Base-by-base conservation (phyloP, 2,113 vertebrate genomes). In the Isichthys henryi region DNA sequence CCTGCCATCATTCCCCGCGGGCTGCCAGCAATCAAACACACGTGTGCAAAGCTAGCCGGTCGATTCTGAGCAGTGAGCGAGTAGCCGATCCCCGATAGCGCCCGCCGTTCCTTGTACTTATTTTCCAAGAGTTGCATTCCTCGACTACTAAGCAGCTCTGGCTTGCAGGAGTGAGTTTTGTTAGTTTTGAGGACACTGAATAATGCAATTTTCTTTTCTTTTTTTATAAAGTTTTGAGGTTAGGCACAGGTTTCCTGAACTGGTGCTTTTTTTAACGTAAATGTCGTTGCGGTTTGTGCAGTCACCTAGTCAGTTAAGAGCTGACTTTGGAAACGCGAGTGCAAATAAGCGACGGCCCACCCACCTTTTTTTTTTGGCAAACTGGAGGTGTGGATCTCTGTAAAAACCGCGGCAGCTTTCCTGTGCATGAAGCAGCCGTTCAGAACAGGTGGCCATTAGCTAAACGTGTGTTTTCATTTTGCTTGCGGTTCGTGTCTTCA, bases 21-120 rank as follows among this genome's bases (percentile, higher is more conserved):
- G 49, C 90, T 62, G 27, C 23, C 2, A 39, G 19, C 35, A 89
- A 84, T 87, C 27, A 89, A 82, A 87, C 90, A 88, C 88, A 88
- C 87, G 88, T 66, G 49, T 17, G n/a, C 62, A 83, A 77, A 11
- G 52, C 39, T n/a, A 46, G 6, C 77, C 17, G 39, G 39, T 23
- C 5, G 49, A 45, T 62, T 89, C 31, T 21, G 21, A 46, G 1
- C 45, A 62, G 56, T 9, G 58, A 66, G n/a, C n/a, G 62, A 23
- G 7, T 70, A 88, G 66, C 62, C 27, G 53, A 23, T 66, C 35
- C 77, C 15, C 7, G 0, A 48, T 3, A 49, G 7, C 35, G n/a
- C 17, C 15, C 0, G 39, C 35, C 8, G 0, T 11, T 84, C 48
- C 0, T 48, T 13, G 2, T 82, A 43, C 39, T 21, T 17, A 39